Conservation (phyloP, 2,113 vertebrate species). For the Nycticryphes semicollaris region DNA sequence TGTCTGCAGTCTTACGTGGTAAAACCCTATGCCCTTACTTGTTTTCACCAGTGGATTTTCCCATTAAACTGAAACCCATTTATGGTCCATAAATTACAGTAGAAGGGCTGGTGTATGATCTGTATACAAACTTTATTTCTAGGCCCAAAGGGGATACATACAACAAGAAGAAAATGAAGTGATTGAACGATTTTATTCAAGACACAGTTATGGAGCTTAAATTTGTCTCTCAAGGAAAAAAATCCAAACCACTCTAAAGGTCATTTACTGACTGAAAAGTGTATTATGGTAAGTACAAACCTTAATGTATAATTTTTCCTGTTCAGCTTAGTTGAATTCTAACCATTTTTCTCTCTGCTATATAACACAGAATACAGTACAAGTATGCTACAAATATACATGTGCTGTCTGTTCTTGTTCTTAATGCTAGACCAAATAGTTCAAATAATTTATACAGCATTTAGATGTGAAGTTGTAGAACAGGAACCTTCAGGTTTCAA, state of each 20-base stretch:
- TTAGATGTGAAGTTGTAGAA: background rate
- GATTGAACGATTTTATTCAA: constrained; percentile 6
- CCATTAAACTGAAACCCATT: background rate
- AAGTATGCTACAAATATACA: background rate
- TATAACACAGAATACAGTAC: background rate
- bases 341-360: background rate
- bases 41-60: background rate
- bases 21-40: background rate
- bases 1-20: background rate
- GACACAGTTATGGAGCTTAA: background rate
- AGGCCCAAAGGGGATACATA: background rate
- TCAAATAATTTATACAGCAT: background rate
- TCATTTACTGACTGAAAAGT: constrained; percentile 15
- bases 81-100: background rate
- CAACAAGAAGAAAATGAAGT: background rate
- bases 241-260: background rate
- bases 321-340: background rate
- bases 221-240: background rate
- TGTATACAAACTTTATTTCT: background rate
- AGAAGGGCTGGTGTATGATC: background rate
- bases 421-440: background rate
- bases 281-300: background rate
- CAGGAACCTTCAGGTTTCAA: background rate
- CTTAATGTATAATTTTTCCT: background rate
- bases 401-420: background rate